A percentile compares a stretch with the other conserved stretches of the same genome.
phyloP scores from a whole-genome alignment of 2,888 invertebrate species.

The Ditylenchus weischeri region DNA sequence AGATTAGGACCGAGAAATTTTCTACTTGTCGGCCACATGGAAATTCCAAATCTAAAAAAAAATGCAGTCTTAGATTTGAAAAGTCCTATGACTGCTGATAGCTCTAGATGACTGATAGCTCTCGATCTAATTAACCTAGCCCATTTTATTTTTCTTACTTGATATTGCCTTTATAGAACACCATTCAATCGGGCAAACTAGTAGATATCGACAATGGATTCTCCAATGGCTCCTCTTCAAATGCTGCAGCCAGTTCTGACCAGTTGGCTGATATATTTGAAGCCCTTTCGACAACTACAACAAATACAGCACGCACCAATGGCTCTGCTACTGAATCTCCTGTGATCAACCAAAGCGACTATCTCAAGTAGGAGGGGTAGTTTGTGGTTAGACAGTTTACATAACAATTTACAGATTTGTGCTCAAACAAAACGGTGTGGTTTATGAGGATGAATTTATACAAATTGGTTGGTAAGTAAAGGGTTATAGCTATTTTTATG shows the following conservation, averaged over 20 bases:
- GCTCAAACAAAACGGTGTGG: conserved; percentile 94
- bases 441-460: conserved; percentile 94
- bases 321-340: background rate
- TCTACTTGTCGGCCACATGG: too few species aligned
- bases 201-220: conserved; percentile 23
- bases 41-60: too few species aligned
- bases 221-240: conserved; percentile 5
- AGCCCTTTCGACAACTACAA: conserved; percentile 12
- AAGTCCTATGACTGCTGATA: too few species aligned
- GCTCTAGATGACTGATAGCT: too few species aligned
- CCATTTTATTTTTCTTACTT: background rate
- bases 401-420: conserved; percentile 25
- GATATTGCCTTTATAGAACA: background rate
- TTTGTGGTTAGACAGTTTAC: background rate
- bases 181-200: conserved; percentile 18
- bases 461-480: conserved; percentile 69
- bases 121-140: too few species aligned
- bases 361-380: conserved; percentile 23
- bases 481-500: too few species aligned
- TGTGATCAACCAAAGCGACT: conserved; percentile 28
- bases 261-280: conserved; percentile 31
- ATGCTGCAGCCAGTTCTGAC: conserved; percentile 6
- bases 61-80: too few species aligned
- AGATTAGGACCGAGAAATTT: too few species aligned
- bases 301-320: background rate